Percentiles rank a stretch among this genome's conserved stretches.
These are phyloP conservation scores for Ctenopoma multispine DNA, from an alignment of 2,797 vertebrate genomes.

Conservation along the genomic window DNA sequence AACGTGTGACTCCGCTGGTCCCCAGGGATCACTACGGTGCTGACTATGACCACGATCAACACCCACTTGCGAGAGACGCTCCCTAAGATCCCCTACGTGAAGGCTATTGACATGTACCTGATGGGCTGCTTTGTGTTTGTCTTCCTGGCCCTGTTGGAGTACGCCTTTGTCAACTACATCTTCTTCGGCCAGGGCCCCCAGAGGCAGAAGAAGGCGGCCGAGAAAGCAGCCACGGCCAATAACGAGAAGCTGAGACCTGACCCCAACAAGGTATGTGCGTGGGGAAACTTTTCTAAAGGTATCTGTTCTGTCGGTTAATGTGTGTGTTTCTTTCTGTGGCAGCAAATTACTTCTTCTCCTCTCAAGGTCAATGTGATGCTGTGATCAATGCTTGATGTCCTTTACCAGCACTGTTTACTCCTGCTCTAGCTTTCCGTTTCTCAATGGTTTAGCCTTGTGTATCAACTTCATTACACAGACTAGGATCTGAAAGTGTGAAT, in stretches of 20 bases:
- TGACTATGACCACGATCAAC: constrained; percentile 99
- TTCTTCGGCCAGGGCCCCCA: constrained; percentile 98
- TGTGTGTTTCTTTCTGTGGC: constrained; percentile 74
- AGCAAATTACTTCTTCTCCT: constrained; percentile 73
- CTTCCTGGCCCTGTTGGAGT: constrained; percentile 97
- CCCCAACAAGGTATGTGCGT: constrained; percentile 91
- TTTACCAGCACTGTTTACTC: constrained; percentile 73
- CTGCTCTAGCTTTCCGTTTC: constrained; percentile 71
- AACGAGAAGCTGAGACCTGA: constrained; percentile 96
- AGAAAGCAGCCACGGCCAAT: constrained; percentile 95
- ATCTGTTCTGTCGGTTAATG: constrained; percentile 72
- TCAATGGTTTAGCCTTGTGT: constrained; percentile 71
- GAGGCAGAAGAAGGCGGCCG: constrained; percentile 96
- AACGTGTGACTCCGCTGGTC: constrained; percentile 61
- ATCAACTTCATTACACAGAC: constrained; percentile 63
- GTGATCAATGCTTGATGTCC: constrained; percentile 78
- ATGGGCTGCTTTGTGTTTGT: constrained; percentile 99
- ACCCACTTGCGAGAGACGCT: constrained; percentile 98
- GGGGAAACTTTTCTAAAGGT: constrained; percentile 26
- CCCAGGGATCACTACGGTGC: constrained; percentile 97
- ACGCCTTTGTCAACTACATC: constrained; percentile 99
- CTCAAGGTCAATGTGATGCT: constrained; percentile 81
- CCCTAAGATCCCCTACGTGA: constrained; percentile 98
- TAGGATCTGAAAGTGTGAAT: constrained; percentile 74
- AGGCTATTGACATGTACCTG: constrained; percentile 99